These are phyloP conservation scores for Meloidogyne floridensis DNA, from an alignment of 1,140 invertebrate species.

Conservation along the genomic window DNA sequence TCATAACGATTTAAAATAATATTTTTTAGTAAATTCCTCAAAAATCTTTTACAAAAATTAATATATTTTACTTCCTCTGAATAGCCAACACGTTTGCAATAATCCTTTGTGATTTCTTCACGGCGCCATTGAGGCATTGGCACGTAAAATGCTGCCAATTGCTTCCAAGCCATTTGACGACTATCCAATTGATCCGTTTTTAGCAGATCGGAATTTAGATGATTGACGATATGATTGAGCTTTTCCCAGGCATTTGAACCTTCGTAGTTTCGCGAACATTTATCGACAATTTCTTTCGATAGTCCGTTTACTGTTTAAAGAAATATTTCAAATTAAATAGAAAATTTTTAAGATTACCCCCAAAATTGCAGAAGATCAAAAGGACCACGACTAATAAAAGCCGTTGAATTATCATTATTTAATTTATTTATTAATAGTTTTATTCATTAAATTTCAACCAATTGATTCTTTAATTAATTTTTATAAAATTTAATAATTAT, in stretches of 20 bases:
- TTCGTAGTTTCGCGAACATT: slow-evolving; percentile 1
- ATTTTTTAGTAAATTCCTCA: background rate
- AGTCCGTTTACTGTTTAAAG: slow-evolving; percentile 2
- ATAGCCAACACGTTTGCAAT: background rate
- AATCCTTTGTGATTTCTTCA: background rate
- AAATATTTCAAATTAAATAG: background rate
- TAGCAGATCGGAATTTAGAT: background rate
- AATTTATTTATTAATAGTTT: no score
- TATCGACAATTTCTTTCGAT: background rate
- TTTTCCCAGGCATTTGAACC: slow-evolving; percentile 4
- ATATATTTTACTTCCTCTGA: background rate
- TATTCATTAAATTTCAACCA: no score
- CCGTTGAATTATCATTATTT: no score
- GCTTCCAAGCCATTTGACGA: background rate
- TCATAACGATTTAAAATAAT: no score
- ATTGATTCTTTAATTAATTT: no score
- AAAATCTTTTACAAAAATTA: background rate
- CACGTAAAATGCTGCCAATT: slow-evolving; percentile 2
- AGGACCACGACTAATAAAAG: no score
- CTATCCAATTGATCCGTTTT: background rate
- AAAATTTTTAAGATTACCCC: background rate
- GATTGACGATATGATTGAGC: background rate
- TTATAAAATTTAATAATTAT: no score
- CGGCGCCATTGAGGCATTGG: background rate
- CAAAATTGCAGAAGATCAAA: background rate